Conservation (phyloP, 2,797 vertebrate species). For the Microcaecilia unicolor region DNA sequence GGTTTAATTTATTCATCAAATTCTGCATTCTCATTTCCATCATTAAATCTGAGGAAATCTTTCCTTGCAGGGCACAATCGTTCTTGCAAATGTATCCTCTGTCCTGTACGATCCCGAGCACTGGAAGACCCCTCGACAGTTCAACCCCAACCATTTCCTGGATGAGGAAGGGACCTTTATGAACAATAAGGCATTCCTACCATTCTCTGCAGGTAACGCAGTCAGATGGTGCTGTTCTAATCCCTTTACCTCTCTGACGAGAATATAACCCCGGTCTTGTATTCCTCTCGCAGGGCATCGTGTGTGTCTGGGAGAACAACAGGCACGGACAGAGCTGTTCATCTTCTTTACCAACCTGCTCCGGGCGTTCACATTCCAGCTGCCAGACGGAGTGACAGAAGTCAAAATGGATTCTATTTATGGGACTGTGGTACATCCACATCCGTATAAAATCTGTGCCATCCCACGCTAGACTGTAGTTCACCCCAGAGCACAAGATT, state of each 20-base stretch:
- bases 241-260: too few relatives aligned
- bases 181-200: constrained; percentile 33
- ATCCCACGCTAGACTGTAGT: constrained; percentile 19
- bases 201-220: constrained; percentile 42
- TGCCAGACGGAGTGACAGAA: constrained; percentile 24
- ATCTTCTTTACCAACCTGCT: constrained; percentile 39
- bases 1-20: background rate
- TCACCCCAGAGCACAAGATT: too few relatives aligned
- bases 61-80: constrained; percentile 23
- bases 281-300: background rate
- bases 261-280: too few relatives aligned
- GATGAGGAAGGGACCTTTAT: constrained; percentile 34
- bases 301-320: constrained; percentile 23
- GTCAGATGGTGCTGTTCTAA: too few relatives aligned
- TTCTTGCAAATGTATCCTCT: constrained; percentile 32
- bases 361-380: constrained; percentile 27
- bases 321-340: constrained; percentile 49
- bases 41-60: too few relatives aligned
- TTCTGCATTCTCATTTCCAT: background rate
- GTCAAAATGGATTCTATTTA: constrained; percentile 7
- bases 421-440: constrained; percentile 16
- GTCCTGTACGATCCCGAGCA: constrained; percentile 25
- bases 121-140: constrained; percentile 28
- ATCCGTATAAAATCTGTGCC: constrained; percentile 22
- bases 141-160: constrained; percentile 41